These are phyloP conservation scores for Pseudomyrmex gracilis DNA, from an alignment of 1,140 invertebrate species.

Conservation along the genomic window DNA sequence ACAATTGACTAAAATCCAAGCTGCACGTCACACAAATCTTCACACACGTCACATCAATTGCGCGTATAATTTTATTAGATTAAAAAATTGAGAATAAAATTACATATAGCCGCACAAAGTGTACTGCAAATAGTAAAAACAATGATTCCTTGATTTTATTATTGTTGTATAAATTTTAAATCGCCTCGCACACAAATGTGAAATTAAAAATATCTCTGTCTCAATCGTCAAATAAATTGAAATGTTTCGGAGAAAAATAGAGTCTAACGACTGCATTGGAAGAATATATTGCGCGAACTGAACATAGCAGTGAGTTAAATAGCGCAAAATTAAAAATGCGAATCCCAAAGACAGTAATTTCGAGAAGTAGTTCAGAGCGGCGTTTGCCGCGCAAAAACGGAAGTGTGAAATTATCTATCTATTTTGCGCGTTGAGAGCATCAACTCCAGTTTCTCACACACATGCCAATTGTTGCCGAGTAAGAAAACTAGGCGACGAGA, in stretches of 20 bases:
- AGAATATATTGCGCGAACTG: background rate
- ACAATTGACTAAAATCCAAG: slow-evolving; percentile 18
- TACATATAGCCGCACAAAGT: no score
- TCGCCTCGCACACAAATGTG: background rate
- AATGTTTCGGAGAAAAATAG: background rate
- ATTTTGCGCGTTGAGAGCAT: slow-evolving; percentile 24
- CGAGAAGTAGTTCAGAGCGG: slow-evolving; percentile 15
- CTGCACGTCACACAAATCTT: background rate
- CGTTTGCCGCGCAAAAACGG: background rate
- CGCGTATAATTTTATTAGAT: no score
- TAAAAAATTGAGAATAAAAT: no score
- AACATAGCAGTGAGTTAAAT: slow-evolving; percentile 30
- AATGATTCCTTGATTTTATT: no score
- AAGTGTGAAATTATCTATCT: slow-evolving; percentile 34
- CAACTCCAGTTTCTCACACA: slow-evolving; percentile 25
- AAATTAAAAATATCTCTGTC: background rate
- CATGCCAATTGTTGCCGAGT: background rate
- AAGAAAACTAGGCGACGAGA: slow-evolving; percentile 13
- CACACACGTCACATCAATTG: no score
- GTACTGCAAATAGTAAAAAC: no score
- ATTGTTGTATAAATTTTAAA: background rate
- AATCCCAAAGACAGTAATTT: slow-evolving; percentile 47
- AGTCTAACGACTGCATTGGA: background rate
- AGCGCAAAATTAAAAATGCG: slow-evolving; percentile 30
- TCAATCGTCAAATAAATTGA: background rate